phyloP scores from a whole-genome alignment of 2,797 vertebrate species.

The Arctocebus calabarensis region DNA sequence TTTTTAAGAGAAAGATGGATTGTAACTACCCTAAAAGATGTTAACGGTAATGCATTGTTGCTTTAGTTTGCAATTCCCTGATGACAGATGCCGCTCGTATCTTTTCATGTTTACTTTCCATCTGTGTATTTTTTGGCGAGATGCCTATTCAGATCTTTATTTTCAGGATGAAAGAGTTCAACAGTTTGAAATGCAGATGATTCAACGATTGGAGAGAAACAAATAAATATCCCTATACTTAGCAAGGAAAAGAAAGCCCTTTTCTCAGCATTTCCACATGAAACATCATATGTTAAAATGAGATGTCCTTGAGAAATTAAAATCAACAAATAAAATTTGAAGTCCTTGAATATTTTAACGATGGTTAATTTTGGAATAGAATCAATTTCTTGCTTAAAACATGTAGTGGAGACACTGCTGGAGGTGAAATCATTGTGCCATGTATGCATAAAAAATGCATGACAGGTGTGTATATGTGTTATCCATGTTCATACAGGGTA shows the following conservation, averaged over 20 bases:
- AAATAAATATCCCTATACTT: neutral
- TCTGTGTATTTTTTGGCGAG: neutral
- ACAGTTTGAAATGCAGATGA: neutral
- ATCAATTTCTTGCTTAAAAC: neutral
- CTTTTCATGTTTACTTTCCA: neutral
- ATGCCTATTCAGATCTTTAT: neutral
- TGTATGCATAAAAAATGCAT: neutral
- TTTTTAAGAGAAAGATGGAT: neutral
- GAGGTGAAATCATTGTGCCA: neutral
- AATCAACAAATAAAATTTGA: neutral
- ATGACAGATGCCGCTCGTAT: neutral
- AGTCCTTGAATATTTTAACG: neutral
- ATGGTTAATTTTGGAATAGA: neutral
- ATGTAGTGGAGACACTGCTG: neutral
- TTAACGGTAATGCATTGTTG: neutral
- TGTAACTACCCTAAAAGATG: neutral
- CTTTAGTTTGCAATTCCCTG: neutral
- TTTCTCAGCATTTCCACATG: neutral
- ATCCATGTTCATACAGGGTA: too few relatives aligned
- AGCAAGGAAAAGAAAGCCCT: neutral
- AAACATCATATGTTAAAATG: neutral
- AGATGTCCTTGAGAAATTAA: neutral
- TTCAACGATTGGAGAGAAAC: neutral
- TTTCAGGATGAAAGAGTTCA: neutral
- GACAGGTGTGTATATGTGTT: neutral